Evolutionary conservation across 2,888 invertebrate genomes (phyloP).

Genomic region (Pedicia rivosa): DNA sequence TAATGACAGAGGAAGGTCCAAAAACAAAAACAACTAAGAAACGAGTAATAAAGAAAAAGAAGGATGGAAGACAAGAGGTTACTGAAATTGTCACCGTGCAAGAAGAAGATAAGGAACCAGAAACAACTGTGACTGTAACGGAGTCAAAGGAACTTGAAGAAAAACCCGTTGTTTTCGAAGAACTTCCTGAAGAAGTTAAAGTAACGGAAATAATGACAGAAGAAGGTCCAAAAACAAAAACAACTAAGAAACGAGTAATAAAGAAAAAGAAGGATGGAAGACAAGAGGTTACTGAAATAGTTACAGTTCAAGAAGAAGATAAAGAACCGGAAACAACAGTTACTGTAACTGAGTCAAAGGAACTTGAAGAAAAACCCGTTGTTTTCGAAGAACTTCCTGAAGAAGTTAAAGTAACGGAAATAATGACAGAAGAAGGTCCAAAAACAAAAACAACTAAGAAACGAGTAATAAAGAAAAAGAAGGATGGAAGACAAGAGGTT

Average conservation of each 20-base stretch:
- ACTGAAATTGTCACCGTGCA: conserved; percentile 27
- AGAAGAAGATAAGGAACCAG: conserved; percentile 27
- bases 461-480: conserved; percentile 21
- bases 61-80: conserved; percentile 25
- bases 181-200: conserved; percentile 18
- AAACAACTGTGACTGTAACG: conserved; percentile 12
- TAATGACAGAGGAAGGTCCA: conserved; percentile 14
- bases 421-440: conserved; percentile 9
- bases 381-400: conserved; percentile 25
- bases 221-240: conserved; percentile 14
- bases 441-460: conserved; percentile 20
- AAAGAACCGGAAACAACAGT: conserved; percentile 31
- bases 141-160: conserved; percentile 22
- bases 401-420: conserved; percentile 13
- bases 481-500: conserved; percentile 19
- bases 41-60: conserved; percentile 22
- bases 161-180: conserved; percentile 16
- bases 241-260: conserved; percentile 23
- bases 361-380: conserved; percentile 12
- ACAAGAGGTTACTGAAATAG: conserved; percentile 30
- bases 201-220: conserved; percentile 28
- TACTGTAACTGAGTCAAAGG: conserved; percentile 23
- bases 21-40: conserved; percentile 22
- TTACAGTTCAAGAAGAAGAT: conserved; percentile 25
- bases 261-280: conserved; percentile 28